Percentiles rank a stretch among this genome's conserved stretches.
Conservation (phyloP, 2,797 vertebrate genomes). For the Arctocebus calabarensis region DNA sequence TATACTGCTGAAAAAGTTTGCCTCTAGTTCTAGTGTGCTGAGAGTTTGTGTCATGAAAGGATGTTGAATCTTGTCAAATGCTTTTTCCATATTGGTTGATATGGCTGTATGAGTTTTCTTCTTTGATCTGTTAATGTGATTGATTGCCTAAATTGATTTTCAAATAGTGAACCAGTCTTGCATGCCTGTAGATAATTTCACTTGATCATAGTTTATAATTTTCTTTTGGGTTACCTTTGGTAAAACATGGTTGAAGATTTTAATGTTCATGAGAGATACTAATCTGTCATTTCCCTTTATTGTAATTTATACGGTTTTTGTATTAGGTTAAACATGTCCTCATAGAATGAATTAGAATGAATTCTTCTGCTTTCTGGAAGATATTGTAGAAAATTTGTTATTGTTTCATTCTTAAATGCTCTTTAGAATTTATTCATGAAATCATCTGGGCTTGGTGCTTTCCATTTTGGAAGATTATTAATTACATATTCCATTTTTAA, state of each 20-base stretch:
- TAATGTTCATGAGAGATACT: background rate
- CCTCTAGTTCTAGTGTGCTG: background rate
- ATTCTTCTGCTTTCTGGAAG: background rate
- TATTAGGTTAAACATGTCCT: background rate
- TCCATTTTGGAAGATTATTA: background rate
- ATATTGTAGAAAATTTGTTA: background rate
- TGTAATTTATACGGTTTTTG: background rate
- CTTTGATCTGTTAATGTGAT: background rate
- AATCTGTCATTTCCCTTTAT: background rate
- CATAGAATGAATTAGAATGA: background rate
- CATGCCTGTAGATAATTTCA: background rate
- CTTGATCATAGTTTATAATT: background rate
- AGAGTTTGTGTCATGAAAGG: background rate
- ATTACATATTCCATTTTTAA: background rate
- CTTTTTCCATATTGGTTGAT: background rate
- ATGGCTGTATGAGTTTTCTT: background rate
- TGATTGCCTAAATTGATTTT: background rate
- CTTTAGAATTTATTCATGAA: background rate
- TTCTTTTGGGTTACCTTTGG: background rate
- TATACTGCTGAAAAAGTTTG: background rate
- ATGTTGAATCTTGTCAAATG: background rate
- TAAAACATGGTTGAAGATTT: background rate
- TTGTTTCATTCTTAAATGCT: background rate
- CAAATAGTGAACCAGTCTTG: background rate
- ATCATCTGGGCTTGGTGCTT: background rate